These are phyloP conservation scores for Schizopygopsis pylzovi DNA, from an alignment of 2,797 vertebrate genomes.

Conservation along the genomic window DNA sequence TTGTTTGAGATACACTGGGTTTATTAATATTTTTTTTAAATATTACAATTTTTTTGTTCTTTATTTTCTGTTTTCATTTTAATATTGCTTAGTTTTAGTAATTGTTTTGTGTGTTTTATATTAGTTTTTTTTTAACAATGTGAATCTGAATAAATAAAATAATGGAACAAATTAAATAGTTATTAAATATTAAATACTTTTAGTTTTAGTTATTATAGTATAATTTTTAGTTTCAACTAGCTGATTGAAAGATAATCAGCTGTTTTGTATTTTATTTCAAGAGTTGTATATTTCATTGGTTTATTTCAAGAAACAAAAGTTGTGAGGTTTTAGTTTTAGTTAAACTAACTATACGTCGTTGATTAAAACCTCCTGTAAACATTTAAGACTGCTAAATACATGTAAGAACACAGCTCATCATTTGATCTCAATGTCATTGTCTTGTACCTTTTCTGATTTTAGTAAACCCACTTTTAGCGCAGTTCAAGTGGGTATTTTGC, in stretches of 20 bases:
- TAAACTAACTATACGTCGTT: background rate
- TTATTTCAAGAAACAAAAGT: background rate
- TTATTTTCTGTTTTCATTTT: too few relatives aligned
- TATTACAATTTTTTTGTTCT: too few relatives aligned
- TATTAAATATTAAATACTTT: too few relatives aligned
- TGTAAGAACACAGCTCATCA: background rate
- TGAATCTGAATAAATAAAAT: too few relatives aligned
- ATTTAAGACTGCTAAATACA: background rate
- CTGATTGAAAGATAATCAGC: background rate
- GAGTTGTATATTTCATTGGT: background rate
- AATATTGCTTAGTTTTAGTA: too few relatives aligned
- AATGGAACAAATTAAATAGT: too few relatives aligned
- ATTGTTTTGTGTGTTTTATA: too few relatives aligned
- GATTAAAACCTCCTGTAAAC: background rate
- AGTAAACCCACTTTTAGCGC: slow-evolving; percentile 60
- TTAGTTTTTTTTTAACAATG: too few relatives aligned
- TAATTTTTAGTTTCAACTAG: too few relatives aligned
- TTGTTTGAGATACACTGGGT: background rate
- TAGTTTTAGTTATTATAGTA: too few relatives aligned
- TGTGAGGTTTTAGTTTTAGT: background rate
- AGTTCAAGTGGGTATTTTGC: slow-evolving; percentile 29
- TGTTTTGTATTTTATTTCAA: background rate
- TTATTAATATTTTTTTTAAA: background rate
- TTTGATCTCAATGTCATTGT: background rate
- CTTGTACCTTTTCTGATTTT: background rate